A percentile compares a stretch with the other conserved stretches of the same genome.
Evolutionary conservation across 2,888 invertebrate species (phyloP).

Genomic region (Melikaiella ostensackeni): DNA sequence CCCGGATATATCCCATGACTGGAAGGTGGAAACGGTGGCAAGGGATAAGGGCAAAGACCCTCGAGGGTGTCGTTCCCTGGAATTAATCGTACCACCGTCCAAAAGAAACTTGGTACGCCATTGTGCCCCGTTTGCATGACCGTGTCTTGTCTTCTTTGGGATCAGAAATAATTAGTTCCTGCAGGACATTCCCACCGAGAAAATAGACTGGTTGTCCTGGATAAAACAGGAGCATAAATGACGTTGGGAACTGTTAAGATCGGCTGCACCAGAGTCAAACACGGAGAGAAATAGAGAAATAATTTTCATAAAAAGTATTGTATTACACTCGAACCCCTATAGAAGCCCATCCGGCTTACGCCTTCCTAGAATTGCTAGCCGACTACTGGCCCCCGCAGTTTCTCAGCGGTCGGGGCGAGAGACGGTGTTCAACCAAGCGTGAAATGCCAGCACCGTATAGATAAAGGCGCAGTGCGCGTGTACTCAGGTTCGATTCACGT

Average conservation of each 20-base stretch:
- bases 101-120: constrained; percentile 61
- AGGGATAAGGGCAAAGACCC: constrained; percentile 56
- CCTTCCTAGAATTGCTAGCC: too few species aligned
- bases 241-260: constrained; percentile 36
- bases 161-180: constrained; percentile 61
- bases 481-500: too few species aligned
- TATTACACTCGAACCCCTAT: too few species aligned
- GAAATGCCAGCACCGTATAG: too few species aligned
- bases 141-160: constrained; percentile 36
- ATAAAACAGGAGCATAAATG: constrained; percentile 20
- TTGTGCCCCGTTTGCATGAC: constrained; percentile 49
- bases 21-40: constrained; percentile 45
- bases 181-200: constrained; percentile 38
- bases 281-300: too few species aligned
- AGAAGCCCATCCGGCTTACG: too few species aligned
- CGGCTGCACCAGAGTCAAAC: constrained; percentile 7
- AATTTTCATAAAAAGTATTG: too few species aligned
- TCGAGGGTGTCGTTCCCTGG: constrained; percentile 65
- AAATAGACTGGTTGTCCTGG: constrained; percentile 20
- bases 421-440: too few species aligned
- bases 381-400: too few species aligned
- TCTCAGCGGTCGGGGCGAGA: too few species aligned
- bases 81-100: constrained; percentile 64
- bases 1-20: constrained; percentile 46
- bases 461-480: too few species aligned